Evolutionary conservation across 2,113 vertebrate genomes (phyloP).

Genomic region (Esox niger): DNA sequence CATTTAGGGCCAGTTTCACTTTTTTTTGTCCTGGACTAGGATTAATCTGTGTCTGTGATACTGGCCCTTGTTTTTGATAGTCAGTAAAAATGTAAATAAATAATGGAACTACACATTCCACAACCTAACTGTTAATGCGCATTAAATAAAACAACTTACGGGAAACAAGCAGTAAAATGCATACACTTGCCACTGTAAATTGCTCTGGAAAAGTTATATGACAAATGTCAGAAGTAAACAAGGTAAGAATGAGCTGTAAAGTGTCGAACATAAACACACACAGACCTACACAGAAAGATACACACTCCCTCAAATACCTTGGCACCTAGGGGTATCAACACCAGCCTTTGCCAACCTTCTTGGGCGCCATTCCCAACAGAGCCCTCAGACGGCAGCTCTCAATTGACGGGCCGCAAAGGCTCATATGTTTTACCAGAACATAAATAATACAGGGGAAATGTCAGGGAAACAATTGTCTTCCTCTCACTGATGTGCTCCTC

Average conservation of each 20-base stretch:
- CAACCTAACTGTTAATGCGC: too few species aligned
- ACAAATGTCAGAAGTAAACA: too few species aligned
- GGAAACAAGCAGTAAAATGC: too few species aligned
- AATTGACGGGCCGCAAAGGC: slow-evolving; percentile 24
- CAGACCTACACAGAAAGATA: neutral
- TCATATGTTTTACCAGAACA: slow-evolving; percentile 43
- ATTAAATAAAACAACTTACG: too few species aligned
- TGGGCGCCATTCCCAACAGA: neutral
- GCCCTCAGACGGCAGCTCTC: slow-evolving; percentile 13
- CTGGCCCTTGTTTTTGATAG: too few species aligned
- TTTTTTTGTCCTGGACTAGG: too few species aligned
- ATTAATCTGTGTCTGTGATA: too few species aligned
- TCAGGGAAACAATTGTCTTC: slow-evolving; percentile 29
- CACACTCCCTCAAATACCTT: neutral
- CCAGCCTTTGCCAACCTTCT: neutral
- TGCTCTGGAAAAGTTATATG: too few species aligned
- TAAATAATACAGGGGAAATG: slow-evolving; percentile 32
- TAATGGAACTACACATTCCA: too few species aligned
- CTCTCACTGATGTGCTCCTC: slow-evolving; percentile 36
- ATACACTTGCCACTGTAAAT: too few species aligned
- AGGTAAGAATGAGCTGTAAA: neutral
- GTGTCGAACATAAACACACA: neutral
- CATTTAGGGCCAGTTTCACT: neutral
- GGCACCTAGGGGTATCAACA: slow-evolving; percentile 6
- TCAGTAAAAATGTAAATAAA: too few species aligned